Conservation (phyloP, 2,888 invertebrate species). For the Nineta flava region DNA sequence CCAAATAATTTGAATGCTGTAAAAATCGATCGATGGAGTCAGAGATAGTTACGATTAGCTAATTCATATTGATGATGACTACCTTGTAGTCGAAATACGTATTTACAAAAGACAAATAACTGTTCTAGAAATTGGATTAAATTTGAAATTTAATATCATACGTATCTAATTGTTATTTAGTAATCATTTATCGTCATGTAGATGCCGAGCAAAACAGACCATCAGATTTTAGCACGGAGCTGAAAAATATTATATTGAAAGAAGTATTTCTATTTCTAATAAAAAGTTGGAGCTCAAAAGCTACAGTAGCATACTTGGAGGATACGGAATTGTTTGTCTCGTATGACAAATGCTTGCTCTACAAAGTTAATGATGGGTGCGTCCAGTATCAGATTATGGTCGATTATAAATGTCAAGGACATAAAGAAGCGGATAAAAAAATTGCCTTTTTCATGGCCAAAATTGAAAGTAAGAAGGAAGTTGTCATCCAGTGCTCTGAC, state of each 20-base stretch:
- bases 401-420: constrained; percentile 2
- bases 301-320: not conserved
- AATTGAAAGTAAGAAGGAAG: constrained; percentile 4
- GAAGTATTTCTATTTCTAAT: not conserved
- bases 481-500: constrained; percentile 11
- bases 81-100: too few relatives aligned
- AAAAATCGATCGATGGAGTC: too few relatives aligned
- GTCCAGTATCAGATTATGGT: not conserved
- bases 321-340: not conserved
- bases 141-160: not conserved
- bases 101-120: too few relatives aligned
- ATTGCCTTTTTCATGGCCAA: constrained; percentile 10
- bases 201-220: not conserved
- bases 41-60: too few relatives aligned
- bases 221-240: not conserved
- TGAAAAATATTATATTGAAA: not conserved
- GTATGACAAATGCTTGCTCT: not conserved
- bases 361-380: not conserved
- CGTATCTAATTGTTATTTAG: not conserved
- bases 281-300: not conserved
- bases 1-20: too few relatives aligned
- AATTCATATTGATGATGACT: too few relatives aligned
- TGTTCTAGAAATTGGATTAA: too few relatives aligned
- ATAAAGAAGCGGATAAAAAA: constrained; percentile 12
- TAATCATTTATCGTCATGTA: not conserved